A percentile compares a stretch with the other conserved stretches of the same genome.
phyloP scores from a whole-genome alignment of 2,797 vertebrate species.

The Podargus strigoides region DNA sequence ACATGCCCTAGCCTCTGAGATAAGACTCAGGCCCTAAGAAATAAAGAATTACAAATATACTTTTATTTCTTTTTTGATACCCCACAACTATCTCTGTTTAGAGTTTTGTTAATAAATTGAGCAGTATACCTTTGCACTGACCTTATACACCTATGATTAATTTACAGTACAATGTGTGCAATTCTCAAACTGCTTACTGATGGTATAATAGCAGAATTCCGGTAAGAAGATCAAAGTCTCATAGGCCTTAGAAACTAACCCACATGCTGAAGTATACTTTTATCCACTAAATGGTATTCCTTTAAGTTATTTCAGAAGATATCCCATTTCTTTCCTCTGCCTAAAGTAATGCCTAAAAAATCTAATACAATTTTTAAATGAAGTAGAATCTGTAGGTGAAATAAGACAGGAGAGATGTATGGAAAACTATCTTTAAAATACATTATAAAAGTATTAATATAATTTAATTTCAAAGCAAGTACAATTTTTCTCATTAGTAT shows the following conservation, averaged over 20 bases:
- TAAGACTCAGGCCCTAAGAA: slow-evolving; percentile 39
- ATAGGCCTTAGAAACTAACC: slow-evolving; percentile 9
- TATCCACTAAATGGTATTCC: not conserved
- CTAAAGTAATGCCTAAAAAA: slow-evolving; percentile 41
- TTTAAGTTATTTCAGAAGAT: slow-evolving; percentile 42
- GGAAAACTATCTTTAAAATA: not conserved
- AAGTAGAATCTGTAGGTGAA: not conserved
- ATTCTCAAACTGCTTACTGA: slow-evolving; percentile 36
- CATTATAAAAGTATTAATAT: not conserved
- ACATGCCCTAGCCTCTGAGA: slow-evolving; percentile 23
- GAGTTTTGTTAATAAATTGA: slow-evolving; percentile 11
- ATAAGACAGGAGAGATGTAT: not conserved
- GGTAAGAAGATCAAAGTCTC: slow-evolving; percentile 19
- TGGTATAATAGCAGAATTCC: slow-evolving; percentile 15
- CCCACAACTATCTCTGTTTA: not conserved
- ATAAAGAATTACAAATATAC: not conserved
- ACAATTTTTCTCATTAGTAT: not conserved
- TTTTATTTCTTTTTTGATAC: slow-evolving; percentile 33
- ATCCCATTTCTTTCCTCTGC: not conserved
- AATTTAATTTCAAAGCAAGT: slow-evolving; percentile 8
- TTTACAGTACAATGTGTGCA: not conserved
- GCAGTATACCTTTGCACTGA: slow-evolving; percentile 10
- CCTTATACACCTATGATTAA: not conserved
- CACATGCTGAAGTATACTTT: not conserved
- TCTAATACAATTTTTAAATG: not conserved